A percentile compares a stretch with the other conserved stretches of the same genome.
Conservation (phyloP, 2,113 vertebrate genomes). For the Oophaga pumilio region DNA sequence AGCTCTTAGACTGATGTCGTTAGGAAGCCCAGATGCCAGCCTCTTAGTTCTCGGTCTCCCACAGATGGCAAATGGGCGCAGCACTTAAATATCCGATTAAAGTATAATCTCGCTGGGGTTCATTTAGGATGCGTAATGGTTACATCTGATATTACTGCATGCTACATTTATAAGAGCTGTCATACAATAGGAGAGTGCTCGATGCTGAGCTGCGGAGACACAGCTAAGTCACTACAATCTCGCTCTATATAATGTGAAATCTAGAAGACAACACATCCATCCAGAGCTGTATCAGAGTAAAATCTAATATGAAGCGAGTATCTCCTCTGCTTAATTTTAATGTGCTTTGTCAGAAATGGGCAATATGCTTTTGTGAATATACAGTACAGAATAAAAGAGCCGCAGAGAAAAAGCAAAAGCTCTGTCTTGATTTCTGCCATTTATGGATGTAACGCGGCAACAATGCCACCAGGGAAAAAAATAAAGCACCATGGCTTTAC, state of each 20-base stretch:
- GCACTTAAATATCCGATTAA: constrained; percentile 48
- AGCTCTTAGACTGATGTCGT: constrained; percentile 27
- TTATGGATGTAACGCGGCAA: neutral
- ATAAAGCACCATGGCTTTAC: no score
- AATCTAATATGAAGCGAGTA: neutral
- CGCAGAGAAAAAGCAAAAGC: neutral
- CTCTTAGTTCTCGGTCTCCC: constrained; percentile 28
- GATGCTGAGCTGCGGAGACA: neutral
- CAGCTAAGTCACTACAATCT: neutral
- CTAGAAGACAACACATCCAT: neutral
- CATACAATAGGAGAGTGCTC: neutral
- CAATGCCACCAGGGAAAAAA: neutral
- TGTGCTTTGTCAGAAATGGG: neutral
- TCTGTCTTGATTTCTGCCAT: neutral
- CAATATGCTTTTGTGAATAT: neutral
- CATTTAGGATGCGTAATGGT: constrained; percentile 46
- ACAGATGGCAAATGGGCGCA: constrained; percentile 46
- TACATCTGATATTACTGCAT: constrained; percentile 24
- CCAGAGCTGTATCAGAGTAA: neutral
- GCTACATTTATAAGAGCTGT: constrained; percentile 41
- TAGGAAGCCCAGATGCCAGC: constrained; percentile 42
- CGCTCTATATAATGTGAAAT: neutral
- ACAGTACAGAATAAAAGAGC: neutral
- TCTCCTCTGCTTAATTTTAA: neutral
- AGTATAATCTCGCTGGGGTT: constrained; percentile 39